These are phyloP conservation scores for Drosophila prosaltans DNA, from an alignment of 1,140 invertebrate genomes.

Conservation along the genomic window DNA sequence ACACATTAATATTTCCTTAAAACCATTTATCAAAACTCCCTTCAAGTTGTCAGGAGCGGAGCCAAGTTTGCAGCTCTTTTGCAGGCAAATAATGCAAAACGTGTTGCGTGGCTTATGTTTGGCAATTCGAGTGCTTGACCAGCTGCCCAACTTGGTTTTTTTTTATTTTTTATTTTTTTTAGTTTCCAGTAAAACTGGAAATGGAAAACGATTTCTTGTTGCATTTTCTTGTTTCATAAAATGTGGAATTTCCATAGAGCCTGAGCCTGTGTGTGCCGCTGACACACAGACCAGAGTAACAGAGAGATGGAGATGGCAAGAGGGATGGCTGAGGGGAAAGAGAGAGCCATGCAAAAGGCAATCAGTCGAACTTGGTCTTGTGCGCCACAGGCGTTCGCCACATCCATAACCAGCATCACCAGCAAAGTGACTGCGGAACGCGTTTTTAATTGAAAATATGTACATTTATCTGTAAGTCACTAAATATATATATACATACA, in stretches of 20 bases:
- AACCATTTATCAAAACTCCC: too few relatives aligned
- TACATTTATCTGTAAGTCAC: slow-evolving; percentile 9
- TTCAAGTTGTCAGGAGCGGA: too few relatives aligned
- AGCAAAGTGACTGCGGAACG: slow-evolving; percentile 18
- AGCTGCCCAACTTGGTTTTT: slow-evolving; percentile 49
- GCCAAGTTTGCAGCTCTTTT: not conserved
- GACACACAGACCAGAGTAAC: slow-evolving; percentile 44
- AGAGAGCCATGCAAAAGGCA: slow-evolving; percentile 10
- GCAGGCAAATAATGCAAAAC: not conserved
- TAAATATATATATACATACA: not conserved
- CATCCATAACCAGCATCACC: slow-evolving; percentile 10
- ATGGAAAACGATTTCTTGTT: slow-evolving; percentile 61
- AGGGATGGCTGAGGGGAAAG: not conserved
- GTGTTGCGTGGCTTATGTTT: slow-evolving; percentile 19
- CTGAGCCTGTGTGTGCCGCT: slow-evolving; percentile 38
- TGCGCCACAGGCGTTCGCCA: slow-evolving; percentile 21
- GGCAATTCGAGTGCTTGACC: slow-evolving; percentile 46
- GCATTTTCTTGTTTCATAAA: slow-evolving; percentile 69
- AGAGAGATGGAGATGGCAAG: not conserved
- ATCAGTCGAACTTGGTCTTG: slow-evolving; percentile 20
- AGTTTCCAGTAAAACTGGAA: slow-evolving; percentile 66
- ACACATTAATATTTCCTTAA: not conserved
- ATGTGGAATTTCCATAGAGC: slow-evolving; percentile 71
- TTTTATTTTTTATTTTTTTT: slow-evolving; percentile 13
- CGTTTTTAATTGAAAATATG: slow-evolving; percentile 49